Conservation (phyloP, 2,888 invertebrate species). For the Chrysolina americana region DNA sequence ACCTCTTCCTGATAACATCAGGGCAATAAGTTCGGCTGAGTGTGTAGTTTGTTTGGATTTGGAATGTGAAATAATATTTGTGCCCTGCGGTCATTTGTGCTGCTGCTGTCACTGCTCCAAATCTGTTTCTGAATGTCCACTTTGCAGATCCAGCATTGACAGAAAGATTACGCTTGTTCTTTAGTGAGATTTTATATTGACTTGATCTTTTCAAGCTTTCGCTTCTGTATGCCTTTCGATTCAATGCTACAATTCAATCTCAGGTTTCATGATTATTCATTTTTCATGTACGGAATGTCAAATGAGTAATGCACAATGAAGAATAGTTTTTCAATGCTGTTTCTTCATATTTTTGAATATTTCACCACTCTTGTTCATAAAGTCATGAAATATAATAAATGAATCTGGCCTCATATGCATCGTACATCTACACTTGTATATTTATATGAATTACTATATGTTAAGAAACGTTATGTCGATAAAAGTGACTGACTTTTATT, state of each 20-base stretch:
- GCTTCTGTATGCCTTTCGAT: conserved; percentile 2
- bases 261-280: conserved; percentile 14
- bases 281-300: neutral
- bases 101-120: conserved; percentile 81
- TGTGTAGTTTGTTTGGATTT: conserved; percentile 89
- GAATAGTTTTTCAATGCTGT: neutral
- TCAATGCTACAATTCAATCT: conserved; percentile 7
- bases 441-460: too few species aligned
- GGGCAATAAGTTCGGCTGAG: conserved; percentile 72
- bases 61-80: conserved; percentile 83
- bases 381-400: neutral
- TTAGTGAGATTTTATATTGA: conserved; percentile 72
- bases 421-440: too few species aligned
- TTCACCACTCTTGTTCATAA: neutral
- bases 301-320: neutral
- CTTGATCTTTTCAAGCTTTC: neutral
- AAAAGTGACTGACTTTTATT: too few species aligned
- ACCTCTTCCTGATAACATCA: conserved; percentile 65
- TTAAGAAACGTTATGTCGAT: too few species aligned
- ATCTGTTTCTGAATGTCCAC: conserved; percentile 79
- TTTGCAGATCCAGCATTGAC: conserved; percentile 82
- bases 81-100: conserved; percentile 91
- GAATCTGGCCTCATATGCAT: too few species aligned
- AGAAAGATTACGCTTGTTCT: conserved; percentile 74
- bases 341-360: neutral